Base-by-base conservation (phyloP, 2,113 vertebrate species). In the Anser cygnoides region DNA sequence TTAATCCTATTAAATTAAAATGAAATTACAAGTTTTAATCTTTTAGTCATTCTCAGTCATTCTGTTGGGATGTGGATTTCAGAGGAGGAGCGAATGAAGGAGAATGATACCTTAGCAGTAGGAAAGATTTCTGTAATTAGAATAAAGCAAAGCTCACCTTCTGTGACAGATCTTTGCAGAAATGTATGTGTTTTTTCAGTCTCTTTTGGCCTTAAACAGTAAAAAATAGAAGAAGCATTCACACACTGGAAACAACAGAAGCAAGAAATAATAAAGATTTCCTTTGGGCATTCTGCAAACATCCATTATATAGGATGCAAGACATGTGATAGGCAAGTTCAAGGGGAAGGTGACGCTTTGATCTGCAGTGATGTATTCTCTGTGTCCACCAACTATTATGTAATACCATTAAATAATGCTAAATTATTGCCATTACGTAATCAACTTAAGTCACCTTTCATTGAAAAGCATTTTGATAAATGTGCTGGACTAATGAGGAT, bases 351-450 rank as follows among this genome's bases (percentile, higher is more conserved):
- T 61, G 44, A 21, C 22, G 4, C 25, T 78, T 33, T 57, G 52
- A 82, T n/a, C 39, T 79, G 22, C 17, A 79, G 39, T 72, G 28
- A 57, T 75, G 5, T 62, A 18, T 85, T 72, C n/a, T 29, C 3
- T 49, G 0, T 57, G 41, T 65, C 23, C 9, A 72, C 20, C 23
- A 57, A 11, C 0, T 0, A 41, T 68, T 72, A 54, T 10, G 15
- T 87, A 88, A 73, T 88, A 22, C 20, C 13, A 6, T 61, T 76
- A 83, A 95, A 46, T 72, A 92, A 65, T 46, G 25, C 18, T 65
- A 46, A 85, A 10, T 46, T 73, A 61, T 29, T 90, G 62, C 26
- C 33, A n/a, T 86, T 84, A 44, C 0, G 0, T 49, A 39, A 75
- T 76, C 10, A 33, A 1, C 6, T 85, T 26, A 31, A 78, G 35